Conservation (phyloP, 2,797 vertebrate species). For the Pitangus sulphuratus region DNA sequence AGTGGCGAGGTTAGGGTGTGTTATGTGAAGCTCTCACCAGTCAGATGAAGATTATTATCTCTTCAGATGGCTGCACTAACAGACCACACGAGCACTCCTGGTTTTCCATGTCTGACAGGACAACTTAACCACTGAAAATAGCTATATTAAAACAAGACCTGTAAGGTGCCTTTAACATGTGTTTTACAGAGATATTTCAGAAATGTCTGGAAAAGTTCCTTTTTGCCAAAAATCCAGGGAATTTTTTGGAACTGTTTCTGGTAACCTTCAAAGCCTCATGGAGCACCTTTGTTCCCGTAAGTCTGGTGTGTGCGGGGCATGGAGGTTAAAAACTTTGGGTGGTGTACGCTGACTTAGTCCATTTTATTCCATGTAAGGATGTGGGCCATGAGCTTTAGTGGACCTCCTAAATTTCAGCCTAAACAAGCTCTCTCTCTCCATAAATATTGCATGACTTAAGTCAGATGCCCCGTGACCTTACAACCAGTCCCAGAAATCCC, state of each 20-base stretch:
- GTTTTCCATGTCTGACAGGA: neutral
- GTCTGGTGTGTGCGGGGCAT: neutral
- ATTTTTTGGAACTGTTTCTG: neutral
- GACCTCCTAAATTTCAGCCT: neutral
- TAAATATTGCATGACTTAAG: constrained; percentile 18
- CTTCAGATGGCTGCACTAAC: neutral
- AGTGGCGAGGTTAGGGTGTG: neutral
- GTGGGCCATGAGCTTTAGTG: neutral
- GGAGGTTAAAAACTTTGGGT: constrained; percentile 5
- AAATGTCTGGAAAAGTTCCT: constrained; percentile 1
- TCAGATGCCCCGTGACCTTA: neutral
- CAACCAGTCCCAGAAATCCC: neutral
- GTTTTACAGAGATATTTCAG: neutral
- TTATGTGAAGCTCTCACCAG: neutral
- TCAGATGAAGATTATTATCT: neutral
- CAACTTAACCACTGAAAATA: neutral
- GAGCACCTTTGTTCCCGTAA: neutral
- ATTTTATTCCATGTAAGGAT: neutral
- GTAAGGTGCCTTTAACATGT: neutral
- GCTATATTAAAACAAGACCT: neutral
- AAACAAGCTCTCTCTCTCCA: neutral
- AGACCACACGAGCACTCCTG: neutral
- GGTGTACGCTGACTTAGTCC: neutral
- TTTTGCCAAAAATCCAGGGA: neutral
- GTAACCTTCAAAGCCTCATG: neutral